phyloP scores from a whole-genome alignment of 2,888 invertebrate genomes.

The Xylota segnis region DNA sequence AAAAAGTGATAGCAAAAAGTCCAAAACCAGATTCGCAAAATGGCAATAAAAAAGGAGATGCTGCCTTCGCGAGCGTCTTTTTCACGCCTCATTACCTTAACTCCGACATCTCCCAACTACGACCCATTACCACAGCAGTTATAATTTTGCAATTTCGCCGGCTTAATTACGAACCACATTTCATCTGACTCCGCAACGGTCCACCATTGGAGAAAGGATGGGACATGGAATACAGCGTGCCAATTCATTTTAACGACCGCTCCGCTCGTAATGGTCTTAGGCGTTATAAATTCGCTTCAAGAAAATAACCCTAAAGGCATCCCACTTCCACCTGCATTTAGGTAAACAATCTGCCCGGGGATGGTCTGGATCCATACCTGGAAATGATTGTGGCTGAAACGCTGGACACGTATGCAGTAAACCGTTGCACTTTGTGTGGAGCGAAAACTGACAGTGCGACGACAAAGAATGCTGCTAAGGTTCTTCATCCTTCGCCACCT shows the following conservation, averaged over 20 bases:
- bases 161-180: conserved; percentile 84
- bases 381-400: conserved; percentile 38
- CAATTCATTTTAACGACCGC: conserved; percentile 76
- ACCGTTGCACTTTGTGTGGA: conserved; percentile 65
- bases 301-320: conserved; percentile 60
- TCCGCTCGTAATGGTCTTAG: conserved; percentile 68
- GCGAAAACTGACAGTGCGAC: conserved; percentile 51
- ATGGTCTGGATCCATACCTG: conserved; percentile 46
- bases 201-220: conserved; percentile 6
- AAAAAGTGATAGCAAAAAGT: conserved; percentile 43
- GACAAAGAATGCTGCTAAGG: conserved; percentile 57
- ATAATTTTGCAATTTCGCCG: conserved; percentile 84
- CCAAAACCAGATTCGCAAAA: conserved; percentile 71
- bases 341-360: conserved; percentile 72
- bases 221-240: conserved; percentile 54
- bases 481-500: conserved; percentile 31
- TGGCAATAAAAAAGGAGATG: conserved; percentile 69
- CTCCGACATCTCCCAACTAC: conserved; percentile 38
- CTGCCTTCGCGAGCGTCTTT: conserved; percentile 66
- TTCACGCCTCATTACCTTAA: conserved; percentile 76
- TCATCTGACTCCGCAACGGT: conserved; percentile 79
- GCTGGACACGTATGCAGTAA: conserved; percentile 63
- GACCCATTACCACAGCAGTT: conserved; percentile 69
- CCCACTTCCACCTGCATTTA: conserved; percentile 34
- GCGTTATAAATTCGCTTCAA: conserved; percentile 76